These are phyloP conservation scores for Fukomys damarensis DNA, from an alignment of 2,113 vertebrate species.

Conservation along the genomic window DNA sequence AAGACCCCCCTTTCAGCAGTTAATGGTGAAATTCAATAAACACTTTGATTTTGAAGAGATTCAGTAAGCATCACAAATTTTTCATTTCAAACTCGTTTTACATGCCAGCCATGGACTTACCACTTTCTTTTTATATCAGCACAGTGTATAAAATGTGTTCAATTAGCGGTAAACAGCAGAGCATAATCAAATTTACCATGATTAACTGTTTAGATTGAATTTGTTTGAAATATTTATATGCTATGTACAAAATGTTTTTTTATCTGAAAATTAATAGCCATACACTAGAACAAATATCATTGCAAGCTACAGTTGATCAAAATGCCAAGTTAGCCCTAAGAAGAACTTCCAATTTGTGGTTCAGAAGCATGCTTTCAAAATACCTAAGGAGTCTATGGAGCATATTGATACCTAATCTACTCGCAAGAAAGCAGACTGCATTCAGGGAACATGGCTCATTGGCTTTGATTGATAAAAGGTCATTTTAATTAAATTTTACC, in stretches of 20 bases:
- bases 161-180: background rate
- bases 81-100: background rate
- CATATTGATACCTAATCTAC: background rate
- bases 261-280: background rate
- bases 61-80: constrained; percentile 7
- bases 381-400: background rate
- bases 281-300: background rate
- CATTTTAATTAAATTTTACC: constrained; percentile 83
- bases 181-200: constrained; percentile 25
- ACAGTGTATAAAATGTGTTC: background rate
- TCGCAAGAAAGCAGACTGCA: background rate
- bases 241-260: background rate
- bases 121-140: background rate
- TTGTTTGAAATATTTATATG: background rate
- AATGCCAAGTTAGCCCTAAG: constrained; percentile 44
- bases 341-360: background rate
- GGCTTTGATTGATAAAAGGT: constrained; percentile 78
- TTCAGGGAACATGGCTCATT: constrained; percentile 82
- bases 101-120: background rate
- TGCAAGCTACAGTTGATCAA: background rate
- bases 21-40: background rate
- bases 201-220: constrained; percentile 17
- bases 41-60: background rate
- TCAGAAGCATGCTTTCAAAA: background rate
- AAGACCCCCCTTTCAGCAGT: background rate